phyloP scores from a whole-genome alignment of 2,797 vertebrate species.

The Podarcis lilfordi region DNA sequence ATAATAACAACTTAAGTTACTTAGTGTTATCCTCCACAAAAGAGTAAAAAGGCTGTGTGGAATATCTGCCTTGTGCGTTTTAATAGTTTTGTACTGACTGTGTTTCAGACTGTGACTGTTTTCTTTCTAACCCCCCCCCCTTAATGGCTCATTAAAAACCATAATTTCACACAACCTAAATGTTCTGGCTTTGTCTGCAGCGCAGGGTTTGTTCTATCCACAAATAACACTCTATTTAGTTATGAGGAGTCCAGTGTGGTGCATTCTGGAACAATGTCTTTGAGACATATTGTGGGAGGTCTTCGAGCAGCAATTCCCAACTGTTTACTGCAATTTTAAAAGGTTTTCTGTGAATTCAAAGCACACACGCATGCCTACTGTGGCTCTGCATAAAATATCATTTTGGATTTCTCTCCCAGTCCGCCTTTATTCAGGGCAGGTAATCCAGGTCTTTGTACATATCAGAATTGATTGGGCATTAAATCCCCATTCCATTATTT shows the following conservation, averaged over 20 bases:
- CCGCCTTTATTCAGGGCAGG: neutral
- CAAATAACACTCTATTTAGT: no score
- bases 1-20: neutral
- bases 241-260: no score
- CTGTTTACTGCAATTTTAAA: neutral
- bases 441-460: neutral
- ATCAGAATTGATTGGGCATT: neutral
- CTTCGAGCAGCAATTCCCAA: neutral
- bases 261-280: neutral
- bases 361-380: neutral
- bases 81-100: slow-evolving; percentile 22
- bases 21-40: neutral
- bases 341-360: neutral
- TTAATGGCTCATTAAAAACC: slow-evolving; percentile 17
- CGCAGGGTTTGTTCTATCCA: neutral
- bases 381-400: neutral
- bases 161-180: slow-evolving; percentile 13
- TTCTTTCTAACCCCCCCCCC: neutral
- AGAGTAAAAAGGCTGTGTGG: slow-evolving; percentile 14
- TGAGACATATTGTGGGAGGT: neutral
- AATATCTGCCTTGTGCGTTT: neutral
- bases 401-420: neutral
- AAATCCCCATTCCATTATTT: no score
- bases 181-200: neutral
- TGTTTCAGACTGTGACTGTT: slow-evolving; percentile 18